phyloP scores from a whole-genome alignment of 2,113 vertebrate species.

The Syngnathus scovelli region DNA sequence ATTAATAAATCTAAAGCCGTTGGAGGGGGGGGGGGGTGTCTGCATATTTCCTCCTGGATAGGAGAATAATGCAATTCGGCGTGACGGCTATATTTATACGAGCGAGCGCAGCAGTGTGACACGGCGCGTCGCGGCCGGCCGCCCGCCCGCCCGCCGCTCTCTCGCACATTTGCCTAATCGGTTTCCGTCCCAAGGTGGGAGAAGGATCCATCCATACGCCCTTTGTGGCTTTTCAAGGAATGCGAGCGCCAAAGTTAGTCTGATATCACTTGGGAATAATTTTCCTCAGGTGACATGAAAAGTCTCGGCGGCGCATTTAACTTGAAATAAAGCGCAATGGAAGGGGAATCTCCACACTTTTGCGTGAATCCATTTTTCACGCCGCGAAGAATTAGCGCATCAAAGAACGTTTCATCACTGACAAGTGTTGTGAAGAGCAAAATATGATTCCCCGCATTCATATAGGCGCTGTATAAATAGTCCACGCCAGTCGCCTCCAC shows the following conservation, averaged over 20 bases:
- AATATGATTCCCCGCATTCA: conserved; percentile 66
- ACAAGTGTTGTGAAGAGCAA: conserved; percentile 58
- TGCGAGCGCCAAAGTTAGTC: neutral
- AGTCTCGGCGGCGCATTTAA: conserved; percentile 4
- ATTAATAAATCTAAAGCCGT: conserved; percentile 64
- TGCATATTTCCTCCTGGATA: conserved; percentile 38
- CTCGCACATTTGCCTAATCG: conserved; percentile 73
- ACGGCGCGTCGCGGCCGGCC: conserved; percentile 52
- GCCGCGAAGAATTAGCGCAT: conserved; percentile 54
- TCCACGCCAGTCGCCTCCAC: conserved; percentile 37
- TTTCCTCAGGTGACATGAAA: conserved; percentile 1
- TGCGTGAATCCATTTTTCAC: conserved; percentile 22
- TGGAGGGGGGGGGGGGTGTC: neutral
- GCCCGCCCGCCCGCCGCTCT: conserved; percentile 29
- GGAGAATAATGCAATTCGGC: conserved; percentile 61
- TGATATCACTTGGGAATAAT: neutral
- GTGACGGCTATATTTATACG: conserved; percentile 78
- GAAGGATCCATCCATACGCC: conserved; percentile 17
- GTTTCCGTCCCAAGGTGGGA: conserved; percentile 61
- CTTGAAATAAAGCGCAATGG: conserved; percentile 13
- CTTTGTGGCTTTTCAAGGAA: neutral
- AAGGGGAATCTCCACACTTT: conserved; percentile 10
- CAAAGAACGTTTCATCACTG: conserved; percentile 57
- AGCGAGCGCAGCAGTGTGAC: conserved; percentile 56
- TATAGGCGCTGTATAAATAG: neutral